Percentiles rank a stretch among this genome's conserved stretches.
Evolutionary conservation across 1,140 invertebrate species (phyloP).

Genomic region (Pseudobourletiella spinata): DNA sequence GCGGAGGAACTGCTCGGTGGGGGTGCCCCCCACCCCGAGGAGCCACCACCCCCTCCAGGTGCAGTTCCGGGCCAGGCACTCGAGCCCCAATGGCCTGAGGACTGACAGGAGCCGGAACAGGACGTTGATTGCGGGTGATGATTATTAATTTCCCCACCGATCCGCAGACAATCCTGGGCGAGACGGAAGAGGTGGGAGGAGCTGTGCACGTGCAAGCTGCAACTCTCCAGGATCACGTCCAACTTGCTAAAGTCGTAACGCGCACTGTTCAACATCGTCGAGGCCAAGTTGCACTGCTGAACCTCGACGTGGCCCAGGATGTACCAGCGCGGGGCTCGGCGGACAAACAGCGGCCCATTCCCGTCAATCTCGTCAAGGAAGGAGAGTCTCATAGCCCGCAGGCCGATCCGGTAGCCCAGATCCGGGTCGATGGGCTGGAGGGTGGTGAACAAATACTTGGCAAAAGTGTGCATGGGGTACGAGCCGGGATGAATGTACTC

Average conservation of each 20-base stretch:
- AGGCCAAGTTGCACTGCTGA: conserved; percentile 69
- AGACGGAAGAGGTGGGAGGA: conserved; percentile 73
- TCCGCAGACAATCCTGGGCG: conserved; percentile 71
- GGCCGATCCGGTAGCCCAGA: conserved; percentile 59
- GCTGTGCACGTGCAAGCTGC: conserved; percentile 68
- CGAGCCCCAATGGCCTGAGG: neutral
- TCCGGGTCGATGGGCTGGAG: conserved; percentile 59
- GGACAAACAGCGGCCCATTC: conserved; percentile 37
- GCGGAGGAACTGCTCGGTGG: neutral
- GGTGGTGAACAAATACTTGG: conserved; percentile 65
- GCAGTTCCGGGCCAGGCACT: neutral
- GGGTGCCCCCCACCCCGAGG: neutral
- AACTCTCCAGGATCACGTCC: conserved; percentile 61
- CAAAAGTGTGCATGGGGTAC: conserved; percentile 73
- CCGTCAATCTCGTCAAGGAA: conserved; percentile 58
- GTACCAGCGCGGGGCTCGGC: conserved; percentile 54
- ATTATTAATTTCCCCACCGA: conserved; percentile 41
- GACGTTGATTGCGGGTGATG: neutral
- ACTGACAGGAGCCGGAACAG: conserved; percentile 51
- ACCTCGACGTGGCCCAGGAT: conserved; percentile 66
- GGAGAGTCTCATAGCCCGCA: conserved; percentile 55
- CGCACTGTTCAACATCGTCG: conserved; percentile 64
- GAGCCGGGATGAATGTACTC: conserved; percentile 32
- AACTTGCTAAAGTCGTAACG: conserved; percentile 60
- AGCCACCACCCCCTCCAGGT: neutral